These are phyloP conservation scores for Sigmodon hispidus DNA, from an alignment of 2,113 vertebrate genomes.

Conservation along the genomic window DNA sequence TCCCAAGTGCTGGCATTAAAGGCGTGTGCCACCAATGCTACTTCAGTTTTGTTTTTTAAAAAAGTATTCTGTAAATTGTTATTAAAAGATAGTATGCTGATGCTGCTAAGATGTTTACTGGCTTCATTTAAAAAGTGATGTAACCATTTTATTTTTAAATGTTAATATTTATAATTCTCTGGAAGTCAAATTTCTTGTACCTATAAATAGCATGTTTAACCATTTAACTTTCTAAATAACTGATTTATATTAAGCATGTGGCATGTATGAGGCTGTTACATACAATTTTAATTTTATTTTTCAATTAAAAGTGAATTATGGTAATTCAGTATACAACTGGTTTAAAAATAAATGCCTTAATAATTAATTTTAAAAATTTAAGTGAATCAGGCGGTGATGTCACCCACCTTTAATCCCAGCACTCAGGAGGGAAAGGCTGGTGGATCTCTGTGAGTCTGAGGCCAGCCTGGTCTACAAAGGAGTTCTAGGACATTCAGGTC, in stretches of 20 bases:
- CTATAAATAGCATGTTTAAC: conserved; percentile 61
- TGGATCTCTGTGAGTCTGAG: too few relatives aligned
- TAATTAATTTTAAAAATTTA: neutral
- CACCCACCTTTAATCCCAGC: too few relatives aligned
- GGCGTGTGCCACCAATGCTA: neutral
- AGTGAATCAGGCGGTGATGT: too few relatives aligned
- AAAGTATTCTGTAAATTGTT: conserved; percentile 11
- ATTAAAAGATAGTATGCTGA: neutral
- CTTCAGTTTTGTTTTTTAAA: conserved; percentile 29
- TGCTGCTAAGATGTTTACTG: neutral
- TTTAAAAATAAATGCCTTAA: neutral
- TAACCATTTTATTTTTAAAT: conserved; percentile 66
- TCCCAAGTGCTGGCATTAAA: neutral
- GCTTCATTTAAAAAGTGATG: conserved; percentile 59
- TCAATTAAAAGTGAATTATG: conserved; percentile 31
- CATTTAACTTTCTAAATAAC: conserved; percentile 37
- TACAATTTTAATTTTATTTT: conserved; percentile 20
- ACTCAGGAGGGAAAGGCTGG: too few relatives aligned
- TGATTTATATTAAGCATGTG: conserved; percentile 46
- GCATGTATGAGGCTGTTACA: neutral
- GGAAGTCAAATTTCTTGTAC: conserved; percentile 5
- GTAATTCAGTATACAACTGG: conserved; percentile 30
- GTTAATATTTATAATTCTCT: conserved; percentile 66
- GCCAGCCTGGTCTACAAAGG: too few relatives aligned
- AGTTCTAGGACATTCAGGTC: too few relatives aligned